Base-by-base conservation (phyloP, 2,888 invertebrate genomes). In the Polyploca ridens region DNA sequence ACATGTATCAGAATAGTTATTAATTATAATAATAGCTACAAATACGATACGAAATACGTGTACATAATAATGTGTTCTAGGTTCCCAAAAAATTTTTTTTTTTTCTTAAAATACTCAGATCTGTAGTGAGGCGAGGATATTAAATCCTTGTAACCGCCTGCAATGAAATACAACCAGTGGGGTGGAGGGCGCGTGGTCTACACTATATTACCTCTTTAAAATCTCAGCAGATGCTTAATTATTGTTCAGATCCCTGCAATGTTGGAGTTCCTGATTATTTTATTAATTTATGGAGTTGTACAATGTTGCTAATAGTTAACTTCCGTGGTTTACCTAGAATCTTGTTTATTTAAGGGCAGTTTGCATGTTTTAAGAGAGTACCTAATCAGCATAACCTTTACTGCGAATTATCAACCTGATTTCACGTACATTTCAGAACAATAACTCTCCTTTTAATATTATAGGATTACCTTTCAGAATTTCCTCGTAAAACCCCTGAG, bases 191-290 rank as follows among this genome's bases (percentile, higher is more conserved):
- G 65, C 58, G 62, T 58, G 65, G 27, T 62, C 67, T 54, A 38
- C 63, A 71, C 66, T 72, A 74, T 70, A 69, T 73, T 65, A 69
- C 65, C 59, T 63, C 66, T 63, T 65, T 67, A 67, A 63, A 69
- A 69, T 73, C 72, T 69, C 74, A 72, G 74, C 74, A 77, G 76
- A 72, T 70, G 70, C 64, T 59, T 69, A 70, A 69, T 76, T 69
- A 76, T 70, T 74, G 75, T 62, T 75, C 67, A 64, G 72, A 66
- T 68, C 13, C 69, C 64, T 63, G 64, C 66, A 62, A 62, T 35
- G 63, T 44, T 58, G 44, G 33, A 64, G 57, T 69, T 63, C 58
- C 58, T 63, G 63, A 67, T 64, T 63, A 38, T 49, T 59, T 19
- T 14, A 38, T 62, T 13, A 38, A 46, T 46, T 62, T 57, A 59